phyloP scores from a whole-genome alignment of 2,113 vertebrate species.

The Callocephalon fimbriatum region DNA sequence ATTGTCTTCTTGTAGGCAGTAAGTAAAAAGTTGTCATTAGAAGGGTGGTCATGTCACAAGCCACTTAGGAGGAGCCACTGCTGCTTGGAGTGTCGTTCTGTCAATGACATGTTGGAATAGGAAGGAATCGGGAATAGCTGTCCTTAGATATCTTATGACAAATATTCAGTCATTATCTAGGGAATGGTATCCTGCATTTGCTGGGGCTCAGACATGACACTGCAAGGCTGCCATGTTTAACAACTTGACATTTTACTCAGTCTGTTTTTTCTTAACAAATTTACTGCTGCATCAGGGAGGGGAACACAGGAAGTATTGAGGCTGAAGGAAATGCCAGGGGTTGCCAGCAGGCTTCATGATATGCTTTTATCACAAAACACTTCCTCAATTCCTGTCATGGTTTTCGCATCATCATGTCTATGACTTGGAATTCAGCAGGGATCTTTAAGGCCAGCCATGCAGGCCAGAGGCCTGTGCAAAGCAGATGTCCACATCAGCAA shows the following conservation, averaged over 20 bases:
- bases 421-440: neutral
- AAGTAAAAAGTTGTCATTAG: neutral
- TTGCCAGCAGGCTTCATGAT: neutral
- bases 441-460: neutral
- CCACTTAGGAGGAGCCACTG: neutral
- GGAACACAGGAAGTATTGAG: neutral
- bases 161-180: neutral
- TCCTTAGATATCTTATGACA: neutral
- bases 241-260: conserved; percentile 20
- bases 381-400: conserved; percentile 21
- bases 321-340: neutral
- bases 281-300: accelerated
- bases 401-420: neutral
- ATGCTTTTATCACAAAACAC: neutral
- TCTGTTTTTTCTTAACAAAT: neutral
- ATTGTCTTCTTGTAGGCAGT: neutral
- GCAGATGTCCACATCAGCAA: conserved; percentile 68
- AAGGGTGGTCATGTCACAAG: neutral
- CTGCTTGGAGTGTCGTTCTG: neutral
- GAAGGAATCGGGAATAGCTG: neutral
- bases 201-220: neutral
- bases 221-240: conserved; percentile 13
- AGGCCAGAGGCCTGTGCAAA: conserved; percentile 33
- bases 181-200: neutral
- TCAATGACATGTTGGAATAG: neutral